A percentile compares a stretch with the other conserved stretches of the same genome.
These are phyloP conservation scores for Ametastegia equiseti DNA, from an alignment of 2,888 invertebrate species.

Conservation along the genomic window DNA sequence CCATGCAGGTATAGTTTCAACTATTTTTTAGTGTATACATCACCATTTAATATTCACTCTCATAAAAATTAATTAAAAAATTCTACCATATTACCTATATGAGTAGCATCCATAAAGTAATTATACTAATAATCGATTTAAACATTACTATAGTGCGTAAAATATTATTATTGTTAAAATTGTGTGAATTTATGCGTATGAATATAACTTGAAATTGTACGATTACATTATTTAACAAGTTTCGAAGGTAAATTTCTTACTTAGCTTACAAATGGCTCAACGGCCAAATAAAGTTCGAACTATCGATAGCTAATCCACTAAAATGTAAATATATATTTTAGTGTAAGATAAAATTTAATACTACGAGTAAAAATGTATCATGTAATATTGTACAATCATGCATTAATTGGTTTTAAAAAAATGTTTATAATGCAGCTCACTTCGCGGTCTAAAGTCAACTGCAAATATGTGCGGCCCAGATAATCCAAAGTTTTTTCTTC, in stretches of 20 bases:
- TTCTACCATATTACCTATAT: slow-evolving; percentile 28
- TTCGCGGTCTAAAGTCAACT: slow-evolving; percentile 61
- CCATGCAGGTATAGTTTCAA: not conserved
- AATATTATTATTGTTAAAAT: slow-evolving; percentile 36
- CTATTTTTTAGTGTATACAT: slow-evolving; percentile 2
- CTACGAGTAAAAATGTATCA: slow-evolving; percentile 63
- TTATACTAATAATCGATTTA: slow-evolving; percentile 40
- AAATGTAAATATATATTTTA: slow-evolving; percentile 36
- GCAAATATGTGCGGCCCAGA: slow-evolving; percentile 71
- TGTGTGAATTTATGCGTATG: slow-evolving; percentile 46
- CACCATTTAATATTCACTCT: slow-evolving; percentile 29
- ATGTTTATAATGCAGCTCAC: slow-evolving; percentile 47
- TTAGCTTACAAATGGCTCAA: slow-evolving; percentile 25
- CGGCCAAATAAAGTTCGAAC: slow-evolving; percentile 35
- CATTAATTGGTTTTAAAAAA: slow-evolving; percentile 54
- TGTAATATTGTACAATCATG: slow-evolving; percentile 64
- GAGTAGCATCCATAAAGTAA: slow-evolving; percentile 33
- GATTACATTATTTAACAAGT: slow-evolving; percentile 45
- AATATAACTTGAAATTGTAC: slow-evolving; percentile 43
- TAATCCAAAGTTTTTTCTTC: slow-evolving; percentile 63
- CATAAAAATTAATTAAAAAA: slow-evolving; percentile 35
- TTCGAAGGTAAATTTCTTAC: slow-evolving; percentile 44
- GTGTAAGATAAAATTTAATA: slow-evolving; percentile 51
- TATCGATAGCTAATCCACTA: slow-evolving; percentile 40
- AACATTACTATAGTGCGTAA: slow-evolving; percentile 46